A percentile compares a stretch with the other conserved stretches of the same genome.
Conservation (phyloP, 2,113 vertebrate species). For the Pollimyrus isidori region DNA sequence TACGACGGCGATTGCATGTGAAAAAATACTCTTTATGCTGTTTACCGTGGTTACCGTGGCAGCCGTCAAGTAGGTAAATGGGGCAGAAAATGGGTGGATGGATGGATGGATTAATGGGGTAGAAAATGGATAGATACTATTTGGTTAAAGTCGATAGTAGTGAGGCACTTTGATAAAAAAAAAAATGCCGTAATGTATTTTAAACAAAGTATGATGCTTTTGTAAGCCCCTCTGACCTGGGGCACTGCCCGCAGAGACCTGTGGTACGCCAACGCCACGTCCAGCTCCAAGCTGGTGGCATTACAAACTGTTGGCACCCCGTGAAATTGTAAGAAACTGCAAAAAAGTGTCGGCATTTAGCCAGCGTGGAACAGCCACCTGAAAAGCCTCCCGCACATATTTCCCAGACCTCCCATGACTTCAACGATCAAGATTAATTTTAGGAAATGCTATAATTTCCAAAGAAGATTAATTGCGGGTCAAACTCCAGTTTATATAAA, state of each 20-base stretch:
- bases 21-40: neutral
- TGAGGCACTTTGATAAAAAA: slow-evolving; percentile 7
- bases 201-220: neutral
- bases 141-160: neutral
- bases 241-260: neutral
- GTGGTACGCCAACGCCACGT: neutral
- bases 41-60: neutral
- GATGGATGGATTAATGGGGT: neutral
- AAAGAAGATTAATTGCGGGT: slow-evolving; percentile 4
- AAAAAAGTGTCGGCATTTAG: neutral
- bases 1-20: neutral
- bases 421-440: neutral
- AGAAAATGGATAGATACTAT: slow-evolving; percentile 6
- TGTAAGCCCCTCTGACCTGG: neutral
- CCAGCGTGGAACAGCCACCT: too few species aligned
- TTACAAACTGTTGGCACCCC: neutral
- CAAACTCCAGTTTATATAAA: slow-evolving; percentile 4
- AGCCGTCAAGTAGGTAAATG: neutral
- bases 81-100: neutral
- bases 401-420: neutral
- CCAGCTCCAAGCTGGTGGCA: neutral
- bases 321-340: neutral
- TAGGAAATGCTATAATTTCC: neutral
- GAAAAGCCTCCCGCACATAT: neutral
- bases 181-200: slow-evolving; percentile 3